Evolutionary conservation across 2,888 invertebrate genomes (phyloP).

Genomic region (Oxytorus armatus): DNA sequence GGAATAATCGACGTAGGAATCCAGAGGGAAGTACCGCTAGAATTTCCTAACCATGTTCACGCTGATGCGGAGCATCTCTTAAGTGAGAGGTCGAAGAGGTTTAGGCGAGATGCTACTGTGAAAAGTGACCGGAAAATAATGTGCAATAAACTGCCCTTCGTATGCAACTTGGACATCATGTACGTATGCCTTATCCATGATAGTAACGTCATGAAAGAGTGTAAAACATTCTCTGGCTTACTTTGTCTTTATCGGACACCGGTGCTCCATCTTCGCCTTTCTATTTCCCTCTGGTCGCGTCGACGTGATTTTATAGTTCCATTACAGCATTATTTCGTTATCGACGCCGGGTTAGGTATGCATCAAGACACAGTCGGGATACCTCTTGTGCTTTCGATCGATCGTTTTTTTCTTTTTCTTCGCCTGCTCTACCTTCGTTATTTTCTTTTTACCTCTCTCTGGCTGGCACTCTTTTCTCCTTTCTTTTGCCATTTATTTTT

Average conservation of each 20-base stretch:
- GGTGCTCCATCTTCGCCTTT: conserved; percentile 54
- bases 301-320: conserved; percentile 24
- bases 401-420: conserved; percentile 1
- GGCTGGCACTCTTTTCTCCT: conserved; percentile 13
- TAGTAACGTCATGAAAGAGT: background rate
- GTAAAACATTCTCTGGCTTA: conserved; percentile 47
- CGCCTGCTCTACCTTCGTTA: conserved; percentile 20
- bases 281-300: background rate
- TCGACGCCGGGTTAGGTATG: conserved; percentile 5
- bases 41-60: too few species aligned
- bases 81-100: too few species aligned
- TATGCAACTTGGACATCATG: too few species aligned
- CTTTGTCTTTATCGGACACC: conserved; percentile 5
- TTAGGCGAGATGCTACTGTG: too few species aligned
- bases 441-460: conserved; percentile 5
- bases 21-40: too few species aligned
- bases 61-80: too few species aligned
- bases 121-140: too few species aligned
- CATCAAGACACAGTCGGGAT: conserved; percentile 14
- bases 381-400: conserved; percentile 29
- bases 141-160: too few species aligned
- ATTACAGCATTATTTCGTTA: conserved; percentile 52
- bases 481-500: conserved; percentile 26
- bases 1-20: too few species aligned
- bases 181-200: background rate